These are phyloP conservation scores for Ceyx cyanopectus DNA, from an alignment of 2,113 vertebrate genomes.

Conservation along the genomic window DNA sequence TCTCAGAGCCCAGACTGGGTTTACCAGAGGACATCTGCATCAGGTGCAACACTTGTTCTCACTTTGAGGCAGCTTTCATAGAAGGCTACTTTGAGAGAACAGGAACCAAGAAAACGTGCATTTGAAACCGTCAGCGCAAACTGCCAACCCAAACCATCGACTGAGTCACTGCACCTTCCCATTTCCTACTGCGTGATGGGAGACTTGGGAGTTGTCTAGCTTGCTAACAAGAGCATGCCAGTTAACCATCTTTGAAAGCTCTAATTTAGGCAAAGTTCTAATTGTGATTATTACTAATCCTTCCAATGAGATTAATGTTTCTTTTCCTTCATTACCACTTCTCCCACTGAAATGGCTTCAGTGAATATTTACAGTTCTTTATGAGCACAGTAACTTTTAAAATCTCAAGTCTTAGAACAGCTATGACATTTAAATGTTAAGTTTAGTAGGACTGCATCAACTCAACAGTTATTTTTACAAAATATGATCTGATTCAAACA, in stretches of 20 bases:
- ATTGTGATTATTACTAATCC: neutral
- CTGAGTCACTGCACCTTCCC: neutral
- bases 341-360: neutral
- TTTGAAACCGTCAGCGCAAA: neutral
- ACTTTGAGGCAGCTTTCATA: neutral
- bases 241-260: neutral
- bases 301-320: neutral
- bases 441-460: neutral
- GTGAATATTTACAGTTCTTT: neutral
- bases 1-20: neutral
- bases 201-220: neutral
- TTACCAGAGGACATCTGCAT: neutral
- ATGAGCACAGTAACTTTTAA: neutral
- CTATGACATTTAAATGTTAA: neutral
- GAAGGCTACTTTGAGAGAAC: neutral
- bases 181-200: neutral
- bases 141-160: neutral
- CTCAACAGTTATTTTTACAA: neutral
- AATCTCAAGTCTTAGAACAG: neutral
- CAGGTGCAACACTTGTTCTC: neutral
- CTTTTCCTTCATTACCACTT: neutral
- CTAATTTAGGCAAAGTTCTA: neutral
- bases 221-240: neutral
- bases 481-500: conserved; percentile 5
- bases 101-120: neutral